Percentiles rank a stretch among this genome's conserved stretches.
Conservation (phyloP, 2,797 vertebrate species). For the Hybognathus amarus region DNA sequence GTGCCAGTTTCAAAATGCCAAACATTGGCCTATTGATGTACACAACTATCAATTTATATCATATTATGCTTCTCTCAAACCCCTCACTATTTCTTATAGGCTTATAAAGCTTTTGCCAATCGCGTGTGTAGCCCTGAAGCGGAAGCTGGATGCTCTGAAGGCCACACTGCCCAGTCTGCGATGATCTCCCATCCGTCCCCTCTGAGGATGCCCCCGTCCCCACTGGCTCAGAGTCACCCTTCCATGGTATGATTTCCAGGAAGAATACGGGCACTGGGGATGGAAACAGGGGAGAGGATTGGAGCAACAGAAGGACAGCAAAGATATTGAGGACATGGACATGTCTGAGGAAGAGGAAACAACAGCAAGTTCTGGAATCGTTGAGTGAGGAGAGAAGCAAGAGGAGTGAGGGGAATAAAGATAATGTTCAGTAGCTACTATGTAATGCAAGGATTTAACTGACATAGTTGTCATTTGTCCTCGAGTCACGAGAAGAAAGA, state of each 20-base stretch:
- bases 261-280: slow-evolving; percentile 64
- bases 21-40: neutral
- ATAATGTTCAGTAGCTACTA: neutral
- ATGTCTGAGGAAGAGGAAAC: slow-evolving; percentile 90
- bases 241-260: slow-evolving; percentile 78
- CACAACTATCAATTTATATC: neutral
- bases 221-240: slow-evolving; percentile 93
- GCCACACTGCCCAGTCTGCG: slow-evolving; percentile 87
- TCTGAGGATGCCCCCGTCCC: slow-evolving; percentile 92
- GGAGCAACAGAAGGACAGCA: slow-evolving; percentile 80
- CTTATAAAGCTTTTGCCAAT: slow-evolving; percentile 95
- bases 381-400: slow-evolving; percentile 71
- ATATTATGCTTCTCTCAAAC: neutral
- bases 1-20: neutral
- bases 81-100: slow-evolving; percentile 71
- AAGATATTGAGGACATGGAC: slow-evolving; percentile 93
- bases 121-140: slow-evolving; percentile 92
- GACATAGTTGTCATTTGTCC: slow-evolving; percentile 20
- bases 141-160: slow-evolving; percentile 93
- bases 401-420: neutral
- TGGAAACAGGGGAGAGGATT: slow-evolving; percentile 69
- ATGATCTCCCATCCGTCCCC: slow-evolving; percentile 94
- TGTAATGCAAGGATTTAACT: slow-evolving; percentile 15
- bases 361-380: slow-evolving; percentile 57
- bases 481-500: slow-evolving; percentile 84